These are phyloP conservation scores for Halesus radiatus DNA, from an alignment of 1,140 invertebrate genomes.

Conservation along the genomic window DNA sequence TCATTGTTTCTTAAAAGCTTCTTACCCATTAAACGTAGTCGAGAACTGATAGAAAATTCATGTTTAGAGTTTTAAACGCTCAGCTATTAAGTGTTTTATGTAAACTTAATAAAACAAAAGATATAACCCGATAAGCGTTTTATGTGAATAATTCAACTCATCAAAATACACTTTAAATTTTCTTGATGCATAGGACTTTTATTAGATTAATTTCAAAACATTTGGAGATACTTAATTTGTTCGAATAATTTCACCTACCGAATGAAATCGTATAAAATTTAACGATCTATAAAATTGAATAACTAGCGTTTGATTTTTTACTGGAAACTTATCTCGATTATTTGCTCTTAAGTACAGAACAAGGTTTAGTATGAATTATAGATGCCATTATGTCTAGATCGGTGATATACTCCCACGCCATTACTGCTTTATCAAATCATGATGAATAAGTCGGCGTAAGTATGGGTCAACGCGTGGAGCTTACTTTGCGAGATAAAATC, in stretches of 20 bases:
- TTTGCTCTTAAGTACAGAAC: neutral
- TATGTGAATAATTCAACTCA: neutral
- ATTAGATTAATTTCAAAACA: slow-evolving; percentile 9
- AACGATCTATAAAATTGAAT: slow-evolving; percentile 19
- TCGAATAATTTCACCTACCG: neutral
- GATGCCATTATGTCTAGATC: slow-evolving; percentile 20
- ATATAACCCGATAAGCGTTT: neutral
- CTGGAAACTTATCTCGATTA: slow-evolving; percentile 5
- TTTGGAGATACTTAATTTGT: neutral
- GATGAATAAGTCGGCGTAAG: slow-evolving; percentile 5
- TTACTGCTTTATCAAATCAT: slow-evolving; percentile 14
- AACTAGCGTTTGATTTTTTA: neutral
- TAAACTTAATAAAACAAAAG: slow-evolving; percentile 1
- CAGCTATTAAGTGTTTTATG: no score
- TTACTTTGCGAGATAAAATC: slow-evolving; percentile 17
- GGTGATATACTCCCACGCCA: slow-evolving; percentile 13
- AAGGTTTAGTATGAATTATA: slow-evolving; percentile 16
- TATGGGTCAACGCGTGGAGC: slow-evolving; percentile 8
- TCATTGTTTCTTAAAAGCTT: no score
- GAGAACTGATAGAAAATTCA: no score
- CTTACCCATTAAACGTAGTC: no score
- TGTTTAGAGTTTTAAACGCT: no score
- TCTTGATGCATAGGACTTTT: neutral
- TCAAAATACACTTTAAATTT: slow-evolving; percentile 15
- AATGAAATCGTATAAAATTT: slow-evolving; percentile 9